phyloP scores from a whole-genome alignment of 2,888 invertebrate genomes.

The Hypena proboscidalis region DNA sequence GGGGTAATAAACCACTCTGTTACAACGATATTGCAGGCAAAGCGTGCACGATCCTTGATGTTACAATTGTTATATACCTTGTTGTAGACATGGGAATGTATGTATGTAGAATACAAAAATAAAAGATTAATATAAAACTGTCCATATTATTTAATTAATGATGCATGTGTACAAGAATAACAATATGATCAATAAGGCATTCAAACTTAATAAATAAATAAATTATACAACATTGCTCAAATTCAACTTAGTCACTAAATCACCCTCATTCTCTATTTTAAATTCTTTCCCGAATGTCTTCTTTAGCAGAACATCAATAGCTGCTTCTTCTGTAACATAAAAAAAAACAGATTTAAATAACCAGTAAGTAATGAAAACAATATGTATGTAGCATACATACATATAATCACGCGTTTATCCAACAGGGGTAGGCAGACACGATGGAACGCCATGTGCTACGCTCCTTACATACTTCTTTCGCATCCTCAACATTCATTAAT shows the following conservation, averaged over 20 bases:
- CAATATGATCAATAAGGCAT: conserved; percentile 51
- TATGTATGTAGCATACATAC: too few species aligned
- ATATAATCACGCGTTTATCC: too few species aligned
- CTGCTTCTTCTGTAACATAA: conserved; percentile 85
- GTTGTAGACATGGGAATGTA: too few species aligned
- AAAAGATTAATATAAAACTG: conserved; percentile 25
- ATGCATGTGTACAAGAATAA: conserved; percentile 60
- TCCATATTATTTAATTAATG: conserved; percentile 33
- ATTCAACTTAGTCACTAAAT: conserved; percentile 73
- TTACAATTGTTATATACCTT: too few species aligned
- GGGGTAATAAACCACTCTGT: too few species aligned
- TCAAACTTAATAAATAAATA: conserved; percentile 55
- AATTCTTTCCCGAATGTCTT: conserved; percentile 84
- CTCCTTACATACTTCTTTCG: too few species aligned
- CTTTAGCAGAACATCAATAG: conserved; percentile 85
- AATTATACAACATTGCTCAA: conserved; percentile 65
- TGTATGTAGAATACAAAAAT: background rate
- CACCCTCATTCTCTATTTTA: conserved; percentile 80
- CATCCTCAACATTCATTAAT: too few species aligned
- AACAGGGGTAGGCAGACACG: too few species aligned
- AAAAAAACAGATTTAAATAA: conserved; percentile 8
- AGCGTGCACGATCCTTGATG: too few species aligned
- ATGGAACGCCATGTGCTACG: too few species aligned
- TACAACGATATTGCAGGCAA: too few species aligned
- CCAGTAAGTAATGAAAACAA: too few species aligned